Base-by-base conservation (phyloP, 2,888 invertebrate species). In the Rhogogaster chlorosoma region DNA sequence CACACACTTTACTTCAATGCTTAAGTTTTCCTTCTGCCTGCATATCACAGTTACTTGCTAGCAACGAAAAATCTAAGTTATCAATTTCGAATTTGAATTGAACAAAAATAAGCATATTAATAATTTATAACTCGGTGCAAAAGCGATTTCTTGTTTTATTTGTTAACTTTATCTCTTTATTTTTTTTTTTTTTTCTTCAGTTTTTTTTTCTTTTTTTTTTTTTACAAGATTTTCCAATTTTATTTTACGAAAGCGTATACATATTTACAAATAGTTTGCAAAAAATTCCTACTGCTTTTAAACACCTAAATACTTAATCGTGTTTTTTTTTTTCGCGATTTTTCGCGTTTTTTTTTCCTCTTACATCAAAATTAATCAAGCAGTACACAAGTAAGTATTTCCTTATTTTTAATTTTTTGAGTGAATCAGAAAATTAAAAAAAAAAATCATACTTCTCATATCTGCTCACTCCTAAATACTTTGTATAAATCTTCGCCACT, bases 221-320 rank as follows among this genome's bases (percentile, higher is more conserved):
- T 49, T n/a, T 78, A 78, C 49, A 78, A 80, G 36, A 61, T 61
- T 77, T 77, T 80, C 38, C 22, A n/a, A 61, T 53, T 88, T 90
- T 91, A 91, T 90, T 89, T 90, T 89, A 89, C 88, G 87, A 91
- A 91, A 91, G 91, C 90, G 88, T 91, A 38, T 38, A 91, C 89
- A 91, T 91, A 91, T 91, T 91, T 91, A 91, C 91, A 91, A 91
- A 89, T 90, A 88, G 88, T 90, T 89, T 89, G 57, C 90, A 89
- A 80, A 91, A 90, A 91, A 91, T 88, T 89, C 84, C 88, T 87
- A 88, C 86, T 88, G 88, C 87, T 86, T 85, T 61, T 61, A 10
- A 61, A 61, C 45, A 77, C 29, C 77, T 77, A 32, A 45, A 45
- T 73, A 71, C n/a, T 53, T 71, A 10, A 71, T 26, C 26, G 70